Base-by-base conservation (phyloP, 2,113 vertebrate species). In the Ginglymostoma cirratum region DNA sequence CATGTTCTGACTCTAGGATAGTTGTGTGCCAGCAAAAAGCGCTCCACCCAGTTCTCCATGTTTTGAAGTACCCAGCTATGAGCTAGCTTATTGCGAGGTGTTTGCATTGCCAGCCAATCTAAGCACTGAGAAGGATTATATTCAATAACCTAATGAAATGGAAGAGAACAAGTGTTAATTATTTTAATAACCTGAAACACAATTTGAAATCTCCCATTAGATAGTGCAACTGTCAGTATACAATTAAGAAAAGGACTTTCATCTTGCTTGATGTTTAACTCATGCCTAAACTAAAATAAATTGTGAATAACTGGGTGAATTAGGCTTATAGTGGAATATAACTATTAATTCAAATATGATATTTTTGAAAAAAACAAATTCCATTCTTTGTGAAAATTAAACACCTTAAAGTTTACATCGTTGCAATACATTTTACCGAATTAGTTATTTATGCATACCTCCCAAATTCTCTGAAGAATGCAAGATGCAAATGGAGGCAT, bases 61-160 rank as follows among this genome's bases (percentile, higher is more conserved):
- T 99, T 99, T 97, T 99, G 99, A 96, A 99, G 98, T 42, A 99
- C 99, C 99, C 99, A 99, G 97, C 99, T 99, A 98, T 99, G 99
- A 90, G 99, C 99, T 67, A 99, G 97, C 95, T 99, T 99, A 97
- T 99, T 99, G 96, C 99, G 98, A 76, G 99, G 99, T 0, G 99
- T 99, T 97, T 99, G 99, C 12, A 99, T 99, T 17, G 99, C 99
- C 97, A 99, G 96, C 99, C 99, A 99, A 96, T 99, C 99, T 97
- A 99, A 97, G 97, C 99, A 99, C 97, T 99, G 99, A 19, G 99
- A 99, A 42, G 99, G 99, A 97, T 99, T 99, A 96, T 99, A 99
- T 97, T 99, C 99, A 87, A 99, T 99, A 96, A 99, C 99, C 99
- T 99, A 97, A 66, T 70, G 5, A 48, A 90, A 89, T 66, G 0